A percentile compares a stretch with the other conserved stretches of the same genome.
Conservation (phyloP, 2,113 vertebrate species). For the Garra rufa region DNA sequence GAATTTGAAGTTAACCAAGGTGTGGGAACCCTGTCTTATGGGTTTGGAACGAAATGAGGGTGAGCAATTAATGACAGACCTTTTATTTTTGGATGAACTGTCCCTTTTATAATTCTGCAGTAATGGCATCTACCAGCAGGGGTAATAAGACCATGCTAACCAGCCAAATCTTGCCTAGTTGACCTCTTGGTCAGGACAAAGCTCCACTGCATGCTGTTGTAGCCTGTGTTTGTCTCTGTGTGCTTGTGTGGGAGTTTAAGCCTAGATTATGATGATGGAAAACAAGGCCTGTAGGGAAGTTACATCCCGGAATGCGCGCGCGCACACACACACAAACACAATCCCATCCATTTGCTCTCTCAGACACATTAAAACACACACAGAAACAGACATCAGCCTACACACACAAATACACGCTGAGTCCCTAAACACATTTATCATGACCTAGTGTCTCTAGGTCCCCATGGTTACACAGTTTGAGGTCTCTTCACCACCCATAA, state of each 20-base stretch:
- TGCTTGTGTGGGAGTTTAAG: conserved; percentile 42
- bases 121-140: background rate
- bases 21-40: too few species aligned
- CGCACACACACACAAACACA: background rate
- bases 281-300: conserved; percentile 47
- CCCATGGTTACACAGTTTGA: conserved; percentile 44
- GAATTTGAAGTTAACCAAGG: too few species aligned
- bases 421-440: conserved; percentile 62
- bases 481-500: conserved; percentile 30
- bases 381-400: conserved; percentile 20
- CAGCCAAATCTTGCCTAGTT: background rate
- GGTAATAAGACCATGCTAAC: background rate
- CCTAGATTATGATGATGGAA: conserved; percentile 50
- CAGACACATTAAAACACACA: background rate
- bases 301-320: background rate
- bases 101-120: background rate
- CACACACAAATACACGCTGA: conserved; percentile 24
- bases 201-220: background rate
- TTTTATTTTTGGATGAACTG: too few species aligned
- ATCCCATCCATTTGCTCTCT: background rate
- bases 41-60: too few species aligned
- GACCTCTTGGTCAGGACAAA: background rate
- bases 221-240: conserved; percentile 11
- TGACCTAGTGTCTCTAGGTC: conserved; percentile 56
- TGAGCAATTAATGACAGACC: too few species aligned